Base-by-base conservation (phyloP, 2,888 invertebrate species). In the Augiades crinisus region DNA sequence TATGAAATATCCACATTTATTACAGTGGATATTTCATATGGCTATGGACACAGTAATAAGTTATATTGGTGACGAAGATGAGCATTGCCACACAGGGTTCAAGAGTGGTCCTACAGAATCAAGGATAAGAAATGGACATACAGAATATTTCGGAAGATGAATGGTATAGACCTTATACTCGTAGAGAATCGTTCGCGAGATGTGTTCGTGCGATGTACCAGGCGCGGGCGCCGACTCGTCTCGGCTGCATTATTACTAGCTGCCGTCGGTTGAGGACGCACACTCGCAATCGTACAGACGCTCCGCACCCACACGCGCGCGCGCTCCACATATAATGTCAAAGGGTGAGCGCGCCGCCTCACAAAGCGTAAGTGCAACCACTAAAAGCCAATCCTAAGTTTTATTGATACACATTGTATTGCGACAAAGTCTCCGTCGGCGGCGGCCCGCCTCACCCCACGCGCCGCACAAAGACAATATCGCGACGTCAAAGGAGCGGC, bases 341-440 rank as follows among this genome's bases (percentile, higher is more conserved):
- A 88, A 88, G 88, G 88, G 87, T 87, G 85, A 87, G 81, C 86
- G 67, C 78, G 85, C 81, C 82, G 88, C 85, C 81, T 85, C 88
- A 87, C 87, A 88, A 88, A 88, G 87, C 88, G 89, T 89, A 88
- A 89, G 90, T 89, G 88, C 89, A 88, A 88, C 89, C 89, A 88
- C 89, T 89, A 90, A 90, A 90, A 90, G 89, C 89, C 89, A 89
- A 90, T 89, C 88, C 89, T 88, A 89, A 89, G 89, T 90, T 90
- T 90, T 90, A 89, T 89, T 89, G 89, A 89, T 89, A 90, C 89
- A 89, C 89, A 89, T 89, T 89, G 88, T 89, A 89, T 89, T 89
- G 90, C 88, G 89, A 90, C 89, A 89, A 88, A 88, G 89, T 89
- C 88, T 87, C 86, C 78, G 84, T 72, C 81, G 82, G 64, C 78